These are phyloP conservation scores for Stichopus horrens DNA, from an alignment of 53 echinoderm and acorn worm genomes.

Conservation along the genomic window DNA sequence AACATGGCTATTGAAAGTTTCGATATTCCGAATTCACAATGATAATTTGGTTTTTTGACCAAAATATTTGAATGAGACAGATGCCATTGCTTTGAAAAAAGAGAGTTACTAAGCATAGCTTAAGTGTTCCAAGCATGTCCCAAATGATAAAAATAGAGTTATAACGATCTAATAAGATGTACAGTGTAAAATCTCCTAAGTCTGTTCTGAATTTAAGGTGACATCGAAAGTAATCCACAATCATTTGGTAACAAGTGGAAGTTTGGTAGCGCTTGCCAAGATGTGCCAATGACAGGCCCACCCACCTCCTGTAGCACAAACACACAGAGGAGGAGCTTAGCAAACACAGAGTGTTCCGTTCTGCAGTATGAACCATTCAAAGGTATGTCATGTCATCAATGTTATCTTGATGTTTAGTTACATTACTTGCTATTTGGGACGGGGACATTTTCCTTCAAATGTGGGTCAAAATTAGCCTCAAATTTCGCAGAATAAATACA, in stretches of 20 bases:
- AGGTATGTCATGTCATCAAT: neutral
- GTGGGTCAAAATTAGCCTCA: neutral
- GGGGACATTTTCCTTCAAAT: neutral
- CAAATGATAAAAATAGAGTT: too few species aligned
- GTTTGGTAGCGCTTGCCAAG: conserved; percentile 66
- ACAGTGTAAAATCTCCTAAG: neutral
- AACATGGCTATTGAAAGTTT: too few species aligned
- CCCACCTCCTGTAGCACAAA: conserved; percentile 65
- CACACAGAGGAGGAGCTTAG: conserved; percentile 65
- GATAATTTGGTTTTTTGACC: too few species aligned
- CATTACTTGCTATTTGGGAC: neutral
- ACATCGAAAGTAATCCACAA: conserved; percentile 65
- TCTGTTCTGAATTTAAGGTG: conserved; percentile 53
- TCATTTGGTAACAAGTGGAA: conserved; percentile 97
- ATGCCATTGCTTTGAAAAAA: too few species aligned
- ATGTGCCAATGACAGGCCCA: conserved; percentile 27
- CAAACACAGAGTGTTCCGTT: conserved; percentile 55
- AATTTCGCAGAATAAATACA: neutral
- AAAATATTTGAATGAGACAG: too few species aligned
- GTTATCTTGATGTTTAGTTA: too few species aligned
- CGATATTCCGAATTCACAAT: too few species aligned
- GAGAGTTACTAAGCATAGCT: too few species aligned
- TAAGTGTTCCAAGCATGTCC: too few species aligned
- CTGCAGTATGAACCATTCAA: neutral
- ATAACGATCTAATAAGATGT: too few species aligned